Percentiles rank a stretch among this genome's conserved stretches.
phyloP scores from a whole-genome alignment of 2,888 invertebrate genomes.

The Nysson spinosus region DNA sequence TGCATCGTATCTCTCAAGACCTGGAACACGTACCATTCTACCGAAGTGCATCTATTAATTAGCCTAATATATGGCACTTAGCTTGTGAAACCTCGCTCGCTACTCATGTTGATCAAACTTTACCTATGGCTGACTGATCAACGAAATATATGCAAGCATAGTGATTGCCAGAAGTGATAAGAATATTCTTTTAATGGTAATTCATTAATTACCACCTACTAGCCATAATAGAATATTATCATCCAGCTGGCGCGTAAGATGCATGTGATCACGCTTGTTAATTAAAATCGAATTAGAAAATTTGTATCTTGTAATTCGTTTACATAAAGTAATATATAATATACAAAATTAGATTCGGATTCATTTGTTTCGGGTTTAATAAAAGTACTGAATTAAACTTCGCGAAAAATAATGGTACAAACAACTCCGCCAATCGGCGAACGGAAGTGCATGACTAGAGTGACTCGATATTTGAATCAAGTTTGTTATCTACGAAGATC shows the following conservation, averaged over 20 bases:
- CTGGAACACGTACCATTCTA: slow-evolving; percentile 47
- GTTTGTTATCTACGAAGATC: too few relatives aligned
- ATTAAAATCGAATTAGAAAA: slow-evolving; percentile 34
- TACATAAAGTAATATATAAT: not conserved
- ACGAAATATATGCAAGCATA: slow-evolving; percentile 4
- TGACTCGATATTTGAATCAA: too few relatives aligned
- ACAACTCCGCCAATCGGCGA: too few relatives aligned
- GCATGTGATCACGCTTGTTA: slow-evolving; percentile 6
- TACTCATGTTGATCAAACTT: slow-evolving; percentile 19
- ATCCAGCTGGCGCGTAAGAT: slow-evolving; percentile 37
- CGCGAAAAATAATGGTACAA: too few relatives aligned
- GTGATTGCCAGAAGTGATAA: not conserved
- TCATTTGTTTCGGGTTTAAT: not conserved
- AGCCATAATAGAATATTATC: slow-evolving; percentile 32
- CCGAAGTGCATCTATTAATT: slow-evolving; percentile 59
- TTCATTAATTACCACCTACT: slow-evolving; percentile 50
- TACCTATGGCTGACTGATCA: slow-evolving; percentile 4
- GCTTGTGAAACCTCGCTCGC: slow-evolving; percentile 19
- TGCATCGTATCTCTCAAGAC: slow-evolving; percentile 16
- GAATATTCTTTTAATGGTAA: not conserved
- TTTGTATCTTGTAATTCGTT: too few relatives aligned
- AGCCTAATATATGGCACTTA: slow-evolving; percentile 63
- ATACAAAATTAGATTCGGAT: slow-evolving; percentile 1
- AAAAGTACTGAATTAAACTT: not conserved
- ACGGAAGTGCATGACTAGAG: too few relatives aligned